phyloP scores from a whole-genome alignment of 2,113 vertebrate genomes.

The Dicentrarchus labrax region DNA sequence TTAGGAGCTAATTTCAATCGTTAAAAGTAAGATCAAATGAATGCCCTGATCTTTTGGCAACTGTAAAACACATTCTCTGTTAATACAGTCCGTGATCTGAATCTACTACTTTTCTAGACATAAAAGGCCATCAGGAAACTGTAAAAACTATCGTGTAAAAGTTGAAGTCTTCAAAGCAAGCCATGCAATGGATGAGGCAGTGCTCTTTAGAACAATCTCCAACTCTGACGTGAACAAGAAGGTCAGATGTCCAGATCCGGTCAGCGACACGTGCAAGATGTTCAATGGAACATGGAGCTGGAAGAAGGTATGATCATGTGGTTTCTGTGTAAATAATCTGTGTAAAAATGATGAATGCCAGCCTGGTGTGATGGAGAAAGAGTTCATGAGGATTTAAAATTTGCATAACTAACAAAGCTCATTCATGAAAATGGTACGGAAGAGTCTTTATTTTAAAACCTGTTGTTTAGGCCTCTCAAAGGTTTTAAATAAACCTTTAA shows the following conservation, averaged over 20 bases:
- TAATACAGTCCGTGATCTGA: not conserved
- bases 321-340: too few species aligned
- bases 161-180: not conserved
- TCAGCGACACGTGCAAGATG: accelerated
- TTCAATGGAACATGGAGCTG: conserved; percentile 52
- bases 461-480: too few species aligned
- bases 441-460: too few species aligned
- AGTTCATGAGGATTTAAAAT: too few species aligned
- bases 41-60: not conserved
- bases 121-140: accelerated
- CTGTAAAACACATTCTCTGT: not conserved
- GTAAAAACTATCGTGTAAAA: not conserved
- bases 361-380: too few species aligned
- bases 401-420: too few species aligned
- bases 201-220: accelerated
- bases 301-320: conserved; percentile 65
- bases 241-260: not conserved
- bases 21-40: not conserved
- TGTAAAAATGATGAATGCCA: too few species aligned
- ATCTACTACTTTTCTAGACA: conserved; percentile 31
- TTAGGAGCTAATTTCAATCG: not conserved
- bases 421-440: too few species aligned
- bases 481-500: too few species aligned
- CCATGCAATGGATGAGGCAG: accelerated
- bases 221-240: accelerated